Base-by-base conservation (phyloP, 2,797 vertebrate genomes). In the Pteronotus mesoamericanus region DNA sequence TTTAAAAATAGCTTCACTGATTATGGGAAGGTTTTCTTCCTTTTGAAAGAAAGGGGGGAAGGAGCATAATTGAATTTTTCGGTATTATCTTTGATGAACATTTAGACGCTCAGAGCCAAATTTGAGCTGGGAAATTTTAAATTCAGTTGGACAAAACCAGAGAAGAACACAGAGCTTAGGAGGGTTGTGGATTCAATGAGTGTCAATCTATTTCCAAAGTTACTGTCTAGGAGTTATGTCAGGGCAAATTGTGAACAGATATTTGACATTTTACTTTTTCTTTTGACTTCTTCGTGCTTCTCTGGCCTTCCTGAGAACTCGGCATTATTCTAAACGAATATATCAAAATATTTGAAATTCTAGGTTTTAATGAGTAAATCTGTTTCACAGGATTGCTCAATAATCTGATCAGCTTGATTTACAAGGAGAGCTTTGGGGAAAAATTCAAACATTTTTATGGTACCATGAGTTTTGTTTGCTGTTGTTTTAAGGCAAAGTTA, bases 1-100 rank as follows among this genome's bases (percentile, higher is more conserved):
- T 97, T 98, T 94, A 96, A 98, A 97, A 97, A 95, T 84, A 93
- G 91, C 91, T 98, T 57, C 66, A 55, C 95, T 97, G 18, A 89
- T 96, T 93, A 82, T 94, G 39, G 87, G 75, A 96, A 96, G 92
- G 78, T 96, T 98, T 97, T 95, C 95, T 97, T 97, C 90, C 93
- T 98, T 98, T 97, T 94, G 96, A 74, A 59, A 78, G 69, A 88
- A 91, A 86, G 8, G 12, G 6, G n/a, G 34, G 44, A 22, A 44
- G 26, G 22, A 77, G 78, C 42, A 79, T 97, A 97, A 97, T 97
- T 97, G 92, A 97, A 72, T 78, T 96, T 94, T 94, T 90, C 89
- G 91, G 0, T 53, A 8, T 95, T 97, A 96, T 96, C 88, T 94
- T 91, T 96, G 83, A 96, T 97, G 95, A 97, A 95, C 95, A 97